Evolutionary conservation across 2,797 vertebrate genomes (phyloP), one percentile per base, ranked within the genome.

Genomic region (Esox masquinongy): DNA sequence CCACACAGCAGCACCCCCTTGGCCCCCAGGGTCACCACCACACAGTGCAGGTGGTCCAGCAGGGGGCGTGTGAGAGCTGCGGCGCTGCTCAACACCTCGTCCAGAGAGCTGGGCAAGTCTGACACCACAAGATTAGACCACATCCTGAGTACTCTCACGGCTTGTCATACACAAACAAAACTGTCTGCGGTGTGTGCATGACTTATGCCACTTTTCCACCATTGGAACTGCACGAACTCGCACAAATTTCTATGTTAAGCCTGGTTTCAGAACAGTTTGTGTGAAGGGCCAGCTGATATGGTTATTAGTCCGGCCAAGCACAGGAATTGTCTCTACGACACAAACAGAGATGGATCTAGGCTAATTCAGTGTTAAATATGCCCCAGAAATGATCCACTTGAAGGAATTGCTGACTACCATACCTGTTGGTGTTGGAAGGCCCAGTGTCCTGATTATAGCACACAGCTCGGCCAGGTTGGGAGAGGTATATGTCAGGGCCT

Each of bases 391-490:
- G 0, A 50, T 49, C 29, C 29, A 11, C 22, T 11, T 61, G 22
- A 22, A 61, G 56, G 9, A 14, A 61, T 66, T 4, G 34, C 72
- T 73, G 76, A 36, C 6, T 5, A 16, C 26, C 17, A 22, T 89
- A 97, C 97, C 96, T 91, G 92, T 82, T 78, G 95, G 95, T 70
- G 94, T 92, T 72, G 89, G 88, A 75, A 94, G 75, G 56, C 94
- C 94, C 0, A 98, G 91, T 2, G 93, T 92, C 91, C 68, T 89
- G 76, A 93, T 97, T 90, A 98, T 97, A 75, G 93, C 90, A 86
- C 85, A 87, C 72, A 98, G 85, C 84, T 98, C 97, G 67, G 87
- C 86, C 81, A 98, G 85, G 80, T 97, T 98, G 81, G 97, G 97
- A 34, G 96, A 96, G 34, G 93, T 91, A 85, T 93, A 97, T 0